These are phyloP conservation scores for Aromia moschata DNA, from an alignment of 2,888 invertebrate genomes.

Conservation along the genomic window DNA sequence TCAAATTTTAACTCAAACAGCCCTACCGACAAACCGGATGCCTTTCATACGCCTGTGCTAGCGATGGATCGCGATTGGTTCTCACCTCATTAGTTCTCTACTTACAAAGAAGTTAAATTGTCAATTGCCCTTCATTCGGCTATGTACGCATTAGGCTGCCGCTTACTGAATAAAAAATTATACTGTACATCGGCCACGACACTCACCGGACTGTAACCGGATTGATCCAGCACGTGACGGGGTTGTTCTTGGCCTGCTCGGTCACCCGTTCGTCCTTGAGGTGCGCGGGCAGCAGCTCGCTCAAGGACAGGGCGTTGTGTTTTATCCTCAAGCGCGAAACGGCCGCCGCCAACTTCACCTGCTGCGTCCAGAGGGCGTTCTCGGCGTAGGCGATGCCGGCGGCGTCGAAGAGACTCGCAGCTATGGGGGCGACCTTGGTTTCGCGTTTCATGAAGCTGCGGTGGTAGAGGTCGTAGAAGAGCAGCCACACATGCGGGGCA, in stretches of 20 bases:
- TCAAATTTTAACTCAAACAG: too few relatives aligned
- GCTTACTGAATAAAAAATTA: too few relatives aligned
- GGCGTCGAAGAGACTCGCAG: constrained; percentile 52
- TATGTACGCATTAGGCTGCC: too few relatives aligned
- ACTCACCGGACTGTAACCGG: constrained; percentile 73
- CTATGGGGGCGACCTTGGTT: constrained; percentile 45
- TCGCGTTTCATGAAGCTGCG: constrained; percentile 66
- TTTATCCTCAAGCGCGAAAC: constrained; percentile 77
- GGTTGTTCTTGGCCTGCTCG: constrained; percentile 65
- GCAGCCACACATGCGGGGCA: constrained; percentile 68
- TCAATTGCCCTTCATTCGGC: too few relatives aligned
- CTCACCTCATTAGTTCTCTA: too few relatives aligned
- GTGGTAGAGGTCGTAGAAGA: constrained; percentile 76
- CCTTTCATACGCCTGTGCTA: too few relatives aligned
- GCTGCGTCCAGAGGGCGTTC: constrained; percentile 70
- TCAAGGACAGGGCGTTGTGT: constrained; percentile 74
- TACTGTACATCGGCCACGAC: background rate
- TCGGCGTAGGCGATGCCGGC: constrained; percentile 67
- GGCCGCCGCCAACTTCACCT: constrained; percentile 78
- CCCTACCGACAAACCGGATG: too few relatives aligned
- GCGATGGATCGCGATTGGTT: too few relatives aligned
- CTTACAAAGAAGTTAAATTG: too few relatives aligned
- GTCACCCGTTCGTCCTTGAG: constrained; percentile 75
- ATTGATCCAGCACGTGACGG: constrained; percentile 83
- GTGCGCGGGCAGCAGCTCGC: constrained; percentile 76